Conservation (phyloP, 1,140 invertebrate genomes). For the Scylla paramamosain region DNA sequence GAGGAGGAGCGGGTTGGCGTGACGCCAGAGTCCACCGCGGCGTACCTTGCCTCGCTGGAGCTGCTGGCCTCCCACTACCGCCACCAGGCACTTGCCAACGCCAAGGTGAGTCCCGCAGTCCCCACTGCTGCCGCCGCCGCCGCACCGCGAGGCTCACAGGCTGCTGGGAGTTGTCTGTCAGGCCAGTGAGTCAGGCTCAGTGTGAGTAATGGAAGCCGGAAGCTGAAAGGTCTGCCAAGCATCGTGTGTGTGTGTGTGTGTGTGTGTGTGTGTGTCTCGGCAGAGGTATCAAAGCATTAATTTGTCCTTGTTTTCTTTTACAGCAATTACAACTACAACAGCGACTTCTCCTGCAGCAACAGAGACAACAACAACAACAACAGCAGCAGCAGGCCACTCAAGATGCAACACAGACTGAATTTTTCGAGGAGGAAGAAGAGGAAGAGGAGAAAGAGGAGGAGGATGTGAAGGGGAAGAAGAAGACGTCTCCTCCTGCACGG, state of each 20-base stretch:
- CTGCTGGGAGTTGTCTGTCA: not conserved
- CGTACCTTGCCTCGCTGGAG: slow-evolving; percentile 75
- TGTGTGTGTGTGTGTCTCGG: not conserved
- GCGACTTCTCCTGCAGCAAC: slow-evolving; percentile 65
- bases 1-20: not conserved
- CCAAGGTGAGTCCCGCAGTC: slow-evolving; percentile 62
- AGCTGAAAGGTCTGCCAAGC: not conserved
- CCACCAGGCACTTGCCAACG: slow-evolving; percentile 75
- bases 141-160: not conserved
- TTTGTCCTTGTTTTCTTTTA: not conserved
- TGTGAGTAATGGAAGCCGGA: not conserved
- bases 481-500: not conserved
- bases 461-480: not conserved
- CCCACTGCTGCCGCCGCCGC: not conserved
- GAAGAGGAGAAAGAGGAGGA: slow-evolving; percentile 15
- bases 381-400: slow-evolving; percentile 54
- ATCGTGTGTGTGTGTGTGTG: not conserved
- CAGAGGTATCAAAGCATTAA: not conserved
- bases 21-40: slow-evolving; percentile 63
- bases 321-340: slow-evolving; percentile 75
- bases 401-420: slow-evolving; percentile 55
- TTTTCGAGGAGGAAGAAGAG: slow-evolving; percentile 45
- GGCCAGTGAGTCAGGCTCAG: not conserved
- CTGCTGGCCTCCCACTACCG: slow-evolving; percentile 76
- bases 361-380: slow-evolving; percentile 56